Conservation (phyloP, 2,888 invertebrate genomes). For the Autographa pulchrina region DNA sequence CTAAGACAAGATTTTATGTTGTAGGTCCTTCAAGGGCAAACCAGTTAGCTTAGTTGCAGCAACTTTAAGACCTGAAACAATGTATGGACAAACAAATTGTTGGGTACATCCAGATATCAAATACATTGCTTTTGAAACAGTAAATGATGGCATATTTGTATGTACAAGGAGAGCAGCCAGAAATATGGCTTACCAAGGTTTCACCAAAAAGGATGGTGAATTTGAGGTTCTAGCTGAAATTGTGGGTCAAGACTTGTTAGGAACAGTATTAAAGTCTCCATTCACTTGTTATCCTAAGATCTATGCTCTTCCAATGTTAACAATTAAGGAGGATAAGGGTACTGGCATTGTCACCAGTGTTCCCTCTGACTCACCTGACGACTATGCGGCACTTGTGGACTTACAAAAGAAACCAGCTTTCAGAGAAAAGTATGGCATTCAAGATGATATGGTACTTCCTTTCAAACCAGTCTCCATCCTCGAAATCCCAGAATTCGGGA, state of each 20-base stretch:
- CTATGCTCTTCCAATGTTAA: constrained; percentile 99
- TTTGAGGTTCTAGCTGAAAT: constrained; percentile 92
- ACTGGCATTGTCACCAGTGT: constrained; percentile 99
- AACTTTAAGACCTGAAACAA: constrained; percentile 99
- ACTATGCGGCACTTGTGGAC: constrained; percentile 98
- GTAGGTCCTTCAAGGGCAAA: constrained; percentile 87
- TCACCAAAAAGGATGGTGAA: constrained; percentile 94
- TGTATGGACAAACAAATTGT: constrained; percentile 99
- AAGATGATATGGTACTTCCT: constrained; percentile 92
- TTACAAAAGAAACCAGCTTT: constrained; percentile 98
- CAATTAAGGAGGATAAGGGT: constrained; percentile 99
- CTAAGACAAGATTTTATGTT: constrained; percentile 51
- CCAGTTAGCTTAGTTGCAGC: constrained; percentile 97
- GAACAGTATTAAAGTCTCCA: constrained; percentile 95
- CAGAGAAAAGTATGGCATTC: constrained; percentile 97
- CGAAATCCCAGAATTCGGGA: constrained; percentile 97
- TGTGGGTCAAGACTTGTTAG: constrained; percentile 94
- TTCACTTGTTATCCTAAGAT: constrained; percentile 95
- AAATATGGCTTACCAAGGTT: constrained; percentile 99
- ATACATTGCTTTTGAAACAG: constrained; percentile 95
- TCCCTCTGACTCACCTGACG: constrained; percentile 99
- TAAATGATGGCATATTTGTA: constrained; percentile 94
- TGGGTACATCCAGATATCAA: constrained; percentile 99
- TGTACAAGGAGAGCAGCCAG: constrained; percentile 96
- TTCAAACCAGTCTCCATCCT: constrained; percentile 95